phyloP scores from a whole-genome alignment of 1,140 invertebrate genomes.

The Oscheius sp. region DNA sequence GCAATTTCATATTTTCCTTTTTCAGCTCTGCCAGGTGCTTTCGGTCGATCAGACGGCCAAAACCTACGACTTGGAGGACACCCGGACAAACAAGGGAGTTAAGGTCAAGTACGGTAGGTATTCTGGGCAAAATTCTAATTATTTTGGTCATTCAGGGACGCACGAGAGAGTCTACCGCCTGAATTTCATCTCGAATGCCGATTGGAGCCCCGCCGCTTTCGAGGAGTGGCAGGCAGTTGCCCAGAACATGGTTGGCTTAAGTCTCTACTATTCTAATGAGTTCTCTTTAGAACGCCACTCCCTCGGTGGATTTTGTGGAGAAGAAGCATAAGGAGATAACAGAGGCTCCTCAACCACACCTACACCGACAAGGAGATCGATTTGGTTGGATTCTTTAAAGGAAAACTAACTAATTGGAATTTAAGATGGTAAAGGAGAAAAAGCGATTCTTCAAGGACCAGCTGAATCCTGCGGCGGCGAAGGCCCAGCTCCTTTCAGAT shows the following conservation, averaged over 20 bases:
- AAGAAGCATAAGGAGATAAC: not conserved
- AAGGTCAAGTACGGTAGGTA: not conserved
- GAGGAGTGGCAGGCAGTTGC: not conserved
- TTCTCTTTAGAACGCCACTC: not conserved
- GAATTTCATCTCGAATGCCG: not conserved
- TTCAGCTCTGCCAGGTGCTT: not conserved
- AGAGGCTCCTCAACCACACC: not conserved
- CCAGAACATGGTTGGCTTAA: not conserved
- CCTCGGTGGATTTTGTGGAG: not conserved
- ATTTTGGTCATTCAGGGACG: not conserved
- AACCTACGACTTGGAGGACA: not conserved
- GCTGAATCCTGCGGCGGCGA: not conserved
- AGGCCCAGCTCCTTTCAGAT: not conserved
- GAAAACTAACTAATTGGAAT: not conserved
- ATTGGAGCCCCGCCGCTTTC: not conserved
- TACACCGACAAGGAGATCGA: not conserved
- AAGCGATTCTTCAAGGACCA: not conserved
- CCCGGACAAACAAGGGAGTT: not conserved
- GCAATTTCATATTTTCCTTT: no score
- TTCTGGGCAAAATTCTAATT: not conserved
- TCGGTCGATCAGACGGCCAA: not conserved
- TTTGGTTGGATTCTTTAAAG: not conserved
- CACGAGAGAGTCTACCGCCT: not conserved
- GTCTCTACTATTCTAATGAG: not conserved
- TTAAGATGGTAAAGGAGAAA: not conserved